Percentiles rank a stretch among this genome's conserved stretches.
Conservation (phyloP, 2,888 invertebrate species). For the Acleris cristana region DNA sequence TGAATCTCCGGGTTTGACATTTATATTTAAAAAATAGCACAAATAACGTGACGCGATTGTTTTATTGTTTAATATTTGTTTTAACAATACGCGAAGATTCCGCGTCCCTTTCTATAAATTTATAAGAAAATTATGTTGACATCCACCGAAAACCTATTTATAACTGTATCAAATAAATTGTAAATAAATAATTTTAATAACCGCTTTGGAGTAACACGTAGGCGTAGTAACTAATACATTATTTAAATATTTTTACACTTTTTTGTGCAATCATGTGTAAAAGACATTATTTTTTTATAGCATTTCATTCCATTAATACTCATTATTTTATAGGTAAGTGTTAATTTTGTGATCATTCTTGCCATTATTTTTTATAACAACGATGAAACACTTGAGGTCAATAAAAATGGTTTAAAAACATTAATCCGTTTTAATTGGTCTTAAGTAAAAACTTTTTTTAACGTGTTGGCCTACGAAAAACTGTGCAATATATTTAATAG, state of each 20-base stretch:
- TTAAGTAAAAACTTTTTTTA: constrained; percentile 33
- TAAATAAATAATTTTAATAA: constrained; percentile 28
- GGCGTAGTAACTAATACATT: background rate
- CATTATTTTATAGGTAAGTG: constrained; percentile 46
- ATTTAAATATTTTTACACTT: constrained; percentile 21
- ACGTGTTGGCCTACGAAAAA: constrained; percentile 53
- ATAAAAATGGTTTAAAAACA: too few species aligned
- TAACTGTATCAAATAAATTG: constrained; percentile 27
- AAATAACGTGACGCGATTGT: too few species aligned
- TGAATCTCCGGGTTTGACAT: too few species aligned
- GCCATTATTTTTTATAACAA: constrained; percentile 59
- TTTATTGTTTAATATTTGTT: too few species aligned
- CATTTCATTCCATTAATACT: constrained; percentile 61
- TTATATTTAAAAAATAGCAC: too few species aligned
- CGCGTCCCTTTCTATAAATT: background rate
- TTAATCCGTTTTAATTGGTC: too few species aligned
- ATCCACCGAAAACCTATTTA: constrained; percentile 25
- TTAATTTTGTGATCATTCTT: constrained; percentile 49
- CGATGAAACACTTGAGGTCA: constrained; percentile 41
- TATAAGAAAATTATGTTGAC: constrained; percentile 10
- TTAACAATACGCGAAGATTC: background rate
- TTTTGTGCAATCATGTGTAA: constrained; percentile 45
- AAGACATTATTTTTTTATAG: constrained; percentile 39
- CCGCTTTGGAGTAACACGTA: constrained; percentile 14
- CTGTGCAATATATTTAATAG: constrained; percentile 58